These are phyloP conservation scores for Caenorhabditis plicata DNA, from an alignment of 2,888 invertebrate species.

Conservation along the genomic window DNA sequence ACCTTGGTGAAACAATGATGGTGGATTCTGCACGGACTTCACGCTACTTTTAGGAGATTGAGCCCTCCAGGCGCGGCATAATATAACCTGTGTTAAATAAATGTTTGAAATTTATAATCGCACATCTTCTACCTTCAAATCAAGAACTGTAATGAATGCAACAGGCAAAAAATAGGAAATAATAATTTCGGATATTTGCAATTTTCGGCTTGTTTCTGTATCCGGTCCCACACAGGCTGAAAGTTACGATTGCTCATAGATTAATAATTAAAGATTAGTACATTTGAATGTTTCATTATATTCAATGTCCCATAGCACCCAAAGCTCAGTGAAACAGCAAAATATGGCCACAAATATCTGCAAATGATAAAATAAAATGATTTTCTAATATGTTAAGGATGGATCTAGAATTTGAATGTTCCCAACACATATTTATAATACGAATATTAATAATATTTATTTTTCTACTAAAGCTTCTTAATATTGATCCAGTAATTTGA, in stretches of 20 bases:
- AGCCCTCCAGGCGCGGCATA: too few species aligned
- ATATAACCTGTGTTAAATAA: too few species aligned
- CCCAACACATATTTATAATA: too few species aligned
- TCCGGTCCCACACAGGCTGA: slow-evolving; percentile 34
- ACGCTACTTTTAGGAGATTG: too few species aligned
- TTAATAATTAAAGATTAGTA: slow-evolving; percentile 1
- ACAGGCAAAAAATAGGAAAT: slow-evolving; percentile 60
- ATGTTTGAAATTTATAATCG: too few species aligned
- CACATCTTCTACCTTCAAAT: slow-evolving; percentile 54
- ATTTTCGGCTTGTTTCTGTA: slow-evolving; percentile 30
- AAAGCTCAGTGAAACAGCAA: slow-evolving; percentile 50
- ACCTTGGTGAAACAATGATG: not conserved
- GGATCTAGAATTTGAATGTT: not conserved
- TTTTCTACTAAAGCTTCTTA: too few species aligned
- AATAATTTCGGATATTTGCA: slow-evolving; percentile 58
- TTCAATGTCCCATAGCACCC: slow-evolving; percentile 52
- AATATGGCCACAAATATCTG: slow-evolving; percentile 46
- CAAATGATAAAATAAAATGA: too few species aligned
- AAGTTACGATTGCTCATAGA: slow-evolving; percentile 2
- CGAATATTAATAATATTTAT: too few species aligned
- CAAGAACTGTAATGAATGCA: slow-evolving; percentile 52
- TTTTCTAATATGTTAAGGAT: too few species aligned
- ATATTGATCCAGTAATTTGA: too few species aligned
- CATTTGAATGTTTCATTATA: slow-evolving; percentile 23
- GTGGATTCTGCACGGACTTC: slow-evolving; percentile 8